A percentile compares a stretch with the other conserved stretches of the same genome.
Evolutionary conservation across 2,113 vertebrate genomes (phyloP).

Genomic region (Dinomys branickii): DNA sequence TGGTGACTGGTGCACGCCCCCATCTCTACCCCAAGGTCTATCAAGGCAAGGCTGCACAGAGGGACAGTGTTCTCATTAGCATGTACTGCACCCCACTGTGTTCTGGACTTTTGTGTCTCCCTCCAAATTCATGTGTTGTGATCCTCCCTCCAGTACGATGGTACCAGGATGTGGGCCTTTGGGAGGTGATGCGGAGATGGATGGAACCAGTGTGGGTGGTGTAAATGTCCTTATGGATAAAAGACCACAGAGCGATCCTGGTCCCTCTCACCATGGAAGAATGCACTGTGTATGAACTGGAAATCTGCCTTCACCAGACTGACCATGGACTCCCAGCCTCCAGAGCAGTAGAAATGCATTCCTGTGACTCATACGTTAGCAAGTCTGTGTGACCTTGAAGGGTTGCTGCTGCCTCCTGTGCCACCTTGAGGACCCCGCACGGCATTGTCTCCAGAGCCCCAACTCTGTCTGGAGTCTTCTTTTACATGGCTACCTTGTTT

Average conservation of each 20-base stretch:
- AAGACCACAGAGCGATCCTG: not conserved
- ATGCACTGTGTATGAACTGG: not conserved
- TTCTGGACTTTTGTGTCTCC: not conserved
- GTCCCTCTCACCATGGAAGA: not conserved
- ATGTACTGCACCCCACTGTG: not conserved
- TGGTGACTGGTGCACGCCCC: not conserved
- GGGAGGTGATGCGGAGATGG: no score
- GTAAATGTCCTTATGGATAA: not conserved
- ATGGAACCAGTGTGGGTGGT: not conserved
- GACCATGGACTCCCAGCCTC: not conserved
- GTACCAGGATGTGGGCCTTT: not conserved
- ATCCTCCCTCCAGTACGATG: not conserved
- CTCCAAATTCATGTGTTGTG: not conserved
- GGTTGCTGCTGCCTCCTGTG: not conserved
- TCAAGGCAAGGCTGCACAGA: not conserved
- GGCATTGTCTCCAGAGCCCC: not conserved
- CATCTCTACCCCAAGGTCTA: not conserved
- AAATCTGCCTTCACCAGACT: not conserved
- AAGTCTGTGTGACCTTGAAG: not conserved
- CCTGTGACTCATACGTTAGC: not conserved
- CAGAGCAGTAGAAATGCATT: not conserved
- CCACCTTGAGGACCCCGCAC: not conserved
- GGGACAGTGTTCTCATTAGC: not conserved
- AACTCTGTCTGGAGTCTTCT: not conserved
- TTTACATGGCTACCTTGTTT: not conserved